Conservation (phyloP, 2,888 invertebrate genomes). For the Noctua comes region DNA sequence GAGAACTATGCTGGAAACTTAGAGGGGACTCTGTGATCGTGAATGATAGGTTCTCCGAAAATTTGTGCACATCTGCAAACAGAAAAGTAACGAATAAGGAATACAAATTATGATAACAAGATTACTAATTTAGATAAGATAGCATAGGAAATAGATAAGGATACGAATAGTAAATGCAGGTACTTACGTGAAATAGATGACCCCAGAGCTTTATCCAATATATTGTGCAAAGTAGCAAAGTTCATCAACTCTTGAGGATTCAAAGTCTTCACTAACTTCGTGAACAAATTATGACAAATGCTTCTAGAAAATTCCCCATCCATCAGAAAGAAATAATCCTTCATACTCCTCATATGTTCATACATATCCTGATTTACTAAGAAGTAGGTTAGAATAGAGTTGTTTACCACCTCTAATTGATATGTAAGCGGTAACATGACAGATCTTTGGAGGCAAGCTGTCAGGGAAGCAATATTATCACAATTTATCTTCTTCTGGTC, state of each 20-base stretch:
- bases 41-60: constrained; percentile 92
- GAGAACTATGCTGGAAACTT: constrained; percentile 91
- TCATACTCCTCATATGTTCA: constrained; percentile 93
- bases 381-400: constrained; percentile 93
- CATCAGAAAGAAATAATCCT: constrained; percentile 94
- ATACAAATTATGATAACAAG: neutral
- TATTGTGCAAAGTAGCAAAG: constrained; percentile 92
- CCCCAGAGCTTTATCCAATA: constrained; percentile 92
- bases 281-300: constrained; percentile 93
- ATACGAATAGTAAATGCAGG: neutral
- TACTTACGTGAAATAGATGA: constrained; percentile 91
- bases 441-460: constrained; percentile 92
- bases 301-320: constrained; percentile 95
- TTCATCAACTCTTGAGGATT: constrained; percentile 93
- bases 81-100: neutral
- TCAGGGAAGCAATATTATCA: constrained; percentile 87
- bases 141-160: neutral
- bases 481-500: constrained; percentile 76
- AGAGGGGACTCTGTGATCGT: constrained; percentile 91
- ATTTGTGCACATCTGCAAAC: constrained; percentile 88
- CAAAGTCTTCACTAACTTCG: constrained; percentile 91
- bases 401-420: constrained; percentile 93
- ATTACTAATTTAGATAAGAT: neutral
- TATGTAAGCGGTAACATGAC: constrained; percentile 92
- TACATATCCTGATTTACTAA: constrained; percentile 92